Conservation (phyloP, 2,113 vertebrate species). For the Perca flavescens region DNA sequence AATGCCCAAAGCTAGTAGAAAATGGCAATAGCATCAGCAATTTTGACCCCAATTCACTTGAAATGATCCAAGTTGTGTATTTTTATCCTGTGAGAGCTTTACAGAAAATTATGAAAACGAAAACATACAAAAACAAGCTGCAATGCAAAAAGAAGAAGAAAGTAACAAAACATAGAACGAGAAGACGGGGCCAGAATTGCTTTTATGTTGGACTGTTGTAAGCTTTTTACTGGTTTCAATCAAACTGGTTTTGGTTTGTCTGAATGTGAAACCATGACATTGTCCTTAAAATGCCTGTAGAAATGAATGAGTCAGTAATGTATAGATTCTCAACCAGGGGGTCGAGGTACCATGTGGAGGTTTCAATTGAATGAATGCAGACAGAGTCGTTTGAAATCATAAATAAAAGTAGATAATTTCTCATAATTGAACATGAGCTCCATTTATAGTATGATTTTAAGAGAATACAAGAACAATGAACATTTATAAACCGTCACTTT, state of each 20-base stretch:
- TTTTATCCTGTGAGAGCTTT: constrained; percentile 19
- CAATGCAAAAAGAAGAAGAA: constrained; percentile 19
- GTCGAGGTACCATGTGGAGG: background rate
- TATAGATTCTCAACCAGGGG: background rate
- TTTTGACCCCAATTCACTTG: constrained; percentile 1
- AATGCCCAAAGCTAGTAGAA: background rate
- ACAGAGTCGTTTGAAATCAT: rapidly evolving
- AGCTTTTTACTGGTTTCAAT: constrained; percentile 51
- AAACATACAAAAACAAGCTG: constrained; percentile 22
- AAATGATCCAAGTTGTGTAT: background rate
- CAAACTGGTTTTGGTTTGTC: constrained; percentile 46
- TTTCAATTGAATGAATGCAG: background rate
- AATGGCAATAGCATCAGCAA: too few relatives aligned
- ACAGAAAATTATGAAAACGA: constrained; percentile 22
- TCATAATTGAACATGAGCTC: background rate
- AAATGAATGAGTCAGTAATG: constrained; percentile 42
- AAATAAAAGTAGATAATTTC: background rate
- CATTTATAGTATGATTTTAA: background rate
- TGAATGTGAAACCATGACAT: constrained; percentile 59
- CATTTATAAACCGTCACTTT: background rate
- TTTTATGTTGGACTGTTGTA: background rate
- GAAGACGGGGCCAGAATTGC: background rate
- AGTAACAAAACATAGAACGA: constrained; percentile 13
- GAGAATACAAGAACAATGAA: background rate
- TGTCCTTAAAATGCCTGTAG: constrained; percentile 33